phyloP scores from a whole-genome alignment of 2,113 vertebrate genomes.

The Cheilinus undulatus region DNA sequence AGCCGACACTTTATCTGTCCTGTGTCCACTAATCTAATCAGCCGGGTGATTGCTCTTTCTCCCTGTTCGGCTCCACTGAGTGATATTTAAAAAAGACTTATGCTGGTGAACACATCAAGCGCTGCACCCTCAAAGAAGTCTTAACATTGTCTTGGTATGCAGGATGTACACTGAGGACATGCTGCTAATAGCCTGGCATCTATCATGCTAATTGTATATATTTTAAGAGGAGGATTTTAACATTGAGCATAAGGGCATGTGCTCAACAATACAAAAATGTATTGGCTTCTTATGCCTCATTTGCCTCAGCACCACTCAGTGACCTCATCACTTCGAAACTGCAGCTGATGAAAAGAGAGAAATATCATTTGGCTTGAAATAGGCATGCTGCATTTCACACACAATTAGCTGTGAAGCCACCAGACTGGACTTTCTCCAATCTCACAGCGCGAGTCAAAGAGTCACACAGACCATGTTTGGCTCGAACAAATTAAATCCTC shows the following conservation, averaged over 20 bases:
- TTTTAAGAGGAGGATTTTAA: slow-evolving; percentile 37
- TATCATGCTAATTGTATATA: slow-evolving; percentile 30
- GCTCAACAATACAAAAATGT: slow-evolving; percentile 59
- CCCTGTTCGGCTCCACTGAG: slow-evolving; percentile 45
- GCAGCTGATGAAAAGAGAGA: slow-evolving; percentile 66
- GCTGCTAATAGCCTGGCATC: not conserved
- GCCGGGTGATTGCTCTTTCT: slow-evolving; percentile 59
- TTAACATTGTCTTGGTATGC: slow-evolving; percentile 3
- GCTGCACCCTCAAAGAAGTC: slow-evolving; percentile 26
- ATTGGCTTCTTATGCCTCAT: slow-evolving; percentile 63
- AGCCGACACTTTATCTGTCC: slow-evolving; percentile 56
- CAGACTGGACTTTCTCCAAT: slow-evolving; percentile 65
- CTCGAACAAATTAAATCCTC: slow-evolving; percentile 78
- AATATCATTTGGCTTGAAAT: slow-evolving; percentile 67
- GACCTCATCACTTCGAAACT: slow-evolving; percentile 60
- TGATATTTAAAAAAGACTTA: slow-evolving; percentile 58
- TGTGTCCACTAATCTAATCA: slow-evolving; percentile 68
- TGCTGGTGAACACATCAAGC: slow-evolving; percentile 31
- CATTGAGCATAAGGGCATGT: slow-evolving; percentile 22
- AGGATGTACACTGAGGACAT: not conserved
- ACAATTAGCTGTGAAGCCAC: slow-evolving; percentile 72
- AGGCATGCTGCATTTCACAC: slow-evolving; percentile 70
- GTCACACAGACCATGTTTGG: slow-evolving; percentile 65
- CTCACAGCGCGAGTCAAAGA: slow-evolving; percentile 63
- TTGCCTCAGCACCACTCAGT: slow-evolving; percentile 41